Evolutionary conservation across 2,888 invertebrate species (phyloP).

Genomic region (Kuschelorhynchus macadamiae): DNA sequence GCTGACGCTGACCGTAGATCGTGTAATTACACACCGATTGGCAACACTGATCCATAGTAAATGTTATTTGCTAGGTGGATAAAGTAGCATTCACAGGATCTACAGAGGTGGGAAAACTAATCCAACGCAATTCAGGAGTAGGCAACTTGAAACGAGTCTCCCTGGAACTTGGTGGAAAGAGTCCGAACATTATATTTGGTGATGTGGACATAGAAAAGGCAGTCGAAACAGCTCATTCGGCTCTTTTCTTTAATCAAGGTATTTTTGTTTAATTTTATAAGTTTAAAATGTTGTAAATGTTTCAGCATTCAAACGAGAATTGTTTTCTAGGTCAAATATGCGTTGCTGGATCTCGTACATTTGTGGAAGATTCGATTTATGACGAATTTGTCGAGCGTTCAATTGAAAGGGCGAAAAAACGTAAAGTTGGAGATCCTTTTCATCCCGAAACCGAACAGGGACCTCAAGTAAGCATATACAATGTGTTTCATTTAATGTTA

Average conservation of each 20-base stretch:
- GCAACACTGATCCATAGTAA: no score
- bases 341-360: slow-evolving; percentile 92
- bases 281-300: no score
- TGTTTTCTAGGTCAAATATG: slow-evolving; percentile 77
- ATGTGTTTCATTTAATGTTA: no score
- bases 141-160: slow-evolving; percentile 88
- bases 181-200: slow-evolving; percentile 89
- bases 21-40: no score
- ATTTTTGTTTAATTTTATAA: no score
- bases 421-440: slow-evolving; percentile 77
- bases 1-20: no score
- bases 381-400: slow-evolving; percentile 89
- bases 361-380: slow-evolving; percentile 90
- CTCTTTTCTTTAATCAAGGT: slow-evolving; percentile 89
- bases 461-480: no score
- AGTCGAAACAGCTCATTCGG: slow-evolving; percentile 87
- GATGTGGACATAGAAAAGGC: slow-evolving; percentile 87
- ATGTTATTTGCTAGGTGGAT: slow-evolving; percentile 93
- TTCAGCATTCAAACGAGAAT: no score
- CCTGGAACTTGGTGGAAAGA: slow-evolving; percentile 94
- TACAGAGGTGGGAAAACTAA: slow-evolving; percentile 87
- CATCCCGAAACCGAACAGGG: slow-evolving; percentile 36
- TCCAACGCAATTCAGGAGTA: slow-evolving; percentile 83
- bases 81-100: slow-evolving; percentile 96
- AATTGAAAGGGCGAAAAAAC: slow-evolving; percentile 81